These are phyloP conservation scores for Actinopyga echinites DNA, from an alignment of 53 echinoderm and acorn worm species.

Conservation along the genomic window DNA sequence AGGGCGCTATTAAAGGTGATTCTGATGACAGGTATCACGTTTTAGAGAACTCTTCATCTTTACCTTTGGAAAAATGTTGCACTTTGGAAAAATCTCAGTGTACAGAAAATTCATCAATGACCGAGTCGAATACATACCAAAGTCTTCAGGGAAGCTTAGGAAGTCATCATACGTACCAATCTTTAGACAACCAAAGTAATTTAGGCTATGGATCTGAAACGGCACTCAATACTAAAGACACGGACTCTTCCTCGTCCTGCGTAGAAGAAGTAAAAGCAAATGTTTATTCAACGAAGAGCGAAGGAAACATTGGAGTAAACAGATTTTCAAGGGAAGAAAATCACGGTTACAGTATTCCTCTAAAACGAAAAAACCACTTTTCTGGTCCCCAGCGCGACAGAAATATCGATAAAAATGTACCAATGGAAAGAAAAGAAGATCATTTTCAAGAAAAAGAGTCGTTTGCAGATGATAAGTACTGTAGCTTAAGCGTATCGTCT, in stretches of 20 bases:
- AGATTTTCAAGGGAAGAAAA: neutral
- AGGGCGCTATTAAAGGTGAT: neutral
- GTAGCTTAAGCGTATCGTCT: neutral
- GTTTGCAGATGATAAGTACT: too few relatives aligned
- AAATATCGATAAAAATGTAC: too few relatives aligned
- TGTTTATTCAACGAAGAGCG: neutral
- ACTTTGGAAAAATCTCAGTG: neutral
- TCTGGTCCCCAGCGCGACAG: too few relatives aligned
- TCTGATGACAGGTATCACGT: neutral
- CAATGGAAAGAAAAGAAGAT: neutral
- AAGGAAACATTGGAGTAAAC: neutral
- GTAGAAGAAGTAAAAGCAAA: neutral
- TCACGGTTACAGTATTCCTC: neutral
- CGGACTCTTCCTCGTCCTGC: too few relatives aligned
- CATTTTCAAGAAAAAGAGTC: too few relatives aligned
- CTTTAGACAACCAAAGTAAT: constrained; percentile 2
- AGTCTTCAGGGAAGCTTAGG: constrained; percentile 16
- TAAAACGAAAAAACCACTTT: neutral
- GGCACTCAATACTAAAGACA: neutral
- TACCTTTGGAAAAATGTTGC: too few relatives aligned
- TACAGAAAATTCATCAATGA: neutral
- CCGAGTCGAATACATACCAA: constrained; percentile 12
- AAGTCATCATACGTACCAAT: constrained; percentile 29
- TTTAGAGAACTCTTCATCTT: neutral
- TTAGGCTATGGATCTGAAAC: neutral